Conservation (phyloP, 2,797 vertebrate genomes). For the Acipenser ruthenus region DNA sequence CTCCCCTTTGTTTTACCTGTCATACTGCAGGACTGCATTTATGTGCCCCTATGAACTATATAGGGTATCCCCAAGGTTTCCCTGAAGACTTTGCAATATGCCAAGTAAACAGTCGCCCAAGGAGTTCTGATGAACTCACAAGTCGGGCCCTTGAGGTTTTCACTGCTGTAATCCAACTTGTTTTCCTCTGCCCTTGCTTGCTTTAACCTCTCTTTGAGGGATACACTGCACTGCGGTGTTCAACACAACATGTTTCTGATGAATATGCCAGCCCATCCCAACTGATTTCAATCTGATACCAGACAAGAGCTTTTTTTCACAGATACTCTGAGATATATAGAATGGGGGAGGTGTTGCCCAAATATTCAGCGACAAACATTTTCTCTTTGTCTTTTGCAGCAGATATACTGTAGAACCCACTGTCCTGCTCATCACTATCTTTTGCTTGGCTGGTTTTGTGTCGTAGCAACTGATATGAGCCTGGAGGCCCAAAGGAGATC, state of each 20-base stretch:
- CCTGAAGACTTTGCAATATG: background rate
- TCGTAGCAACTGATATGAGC: constrained; percentile 48
- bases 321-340: no score
- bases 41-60: background rate
- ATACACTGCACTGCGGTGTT: background rate
- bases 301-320: no score
- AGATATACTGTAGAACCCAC: no score
- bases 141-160: background rate
- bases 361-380: no score
- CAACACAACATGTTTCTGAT: constrained; percentile 26
- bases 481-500: constrained; percentile 38
- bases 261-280: no score
- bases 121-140: background rate
- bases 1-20: constrained; percentile 4
- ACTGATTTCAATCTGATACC: no score
- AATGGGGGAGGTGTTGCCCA: no score
- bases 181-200: constrained; percentile 5
- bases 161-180: background rate
- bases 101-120: background rate
- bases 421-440: constrained; percentile 2
- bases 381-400: no score
- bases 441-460: constrained; percentile 23
- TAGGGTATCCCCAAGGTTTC: constrained; percentile 1
- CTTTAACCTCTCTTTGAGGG: background rate
- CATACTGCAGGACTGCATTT: background rate